phyloP scores from a whole-genome alignment of 2,113 vertebrate species.

The Hypanus sabinus region DNA sequence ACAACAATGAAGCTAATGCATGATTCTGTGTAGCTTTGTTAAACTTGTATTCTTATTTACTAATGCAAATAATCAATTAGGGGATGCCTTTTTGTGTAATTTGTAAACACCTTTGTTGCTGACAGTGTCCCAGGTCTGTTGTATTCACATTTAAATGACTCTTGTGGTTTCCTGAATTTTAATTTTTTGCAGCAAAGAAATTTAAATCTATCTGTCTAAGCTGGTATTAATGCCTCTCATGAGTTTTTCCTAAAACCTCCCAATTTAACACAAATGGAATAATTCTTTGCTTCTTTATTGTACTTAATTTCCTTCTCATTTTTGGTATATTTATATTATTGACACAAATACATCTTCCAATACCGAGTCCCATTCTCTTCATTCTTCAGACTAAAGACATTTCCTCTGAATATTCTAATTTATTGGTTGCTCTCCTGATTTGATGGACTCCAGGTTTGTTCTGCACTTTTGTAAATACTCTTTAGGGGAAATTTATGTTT shows the following conservation, averaged over 20 bases:
- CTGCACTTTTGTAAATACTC: too few species aligned
- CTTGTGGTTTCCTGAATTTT: neutral
- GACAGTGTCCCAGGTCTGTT: neutral
- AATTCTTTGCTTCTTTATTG: too few species aligned
- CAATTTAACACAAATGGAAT: neutral
- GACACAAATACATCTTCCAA: too few species aligned
- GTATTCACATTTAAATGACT: neutral
- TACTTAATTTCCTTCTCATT: too few species aligned
- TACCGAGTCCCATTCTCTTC: too few species aligned
- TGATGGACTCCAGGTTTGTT: too few species aligned
- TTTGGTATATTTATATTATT: too few species aligned
- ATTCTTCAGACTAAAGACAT: too few species aligned
- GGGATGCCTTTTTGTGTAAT: neutral
- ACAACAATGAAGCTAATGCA: neutral
- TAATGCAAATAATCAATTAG: neutral
- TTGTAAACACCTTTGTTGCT: neutral
- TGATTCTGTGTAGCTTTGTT: neutral
- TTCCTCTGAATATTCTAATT: too few species aligned
- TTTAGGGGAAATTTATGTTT: too few species aligned
- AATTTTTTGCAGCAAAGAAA: neutral
- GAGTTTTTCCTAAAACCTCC: neutral
- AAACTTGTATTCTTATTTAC: neutral
- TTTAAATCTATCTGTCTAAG: too few species aligned
- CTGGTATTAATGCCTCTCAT: neutral
- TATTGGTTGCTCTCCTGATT: too few species aligned